Base-by-base conservation (phyloP, 1,140 invertebrate species). In the Kradibia gibbosae region DNA sequence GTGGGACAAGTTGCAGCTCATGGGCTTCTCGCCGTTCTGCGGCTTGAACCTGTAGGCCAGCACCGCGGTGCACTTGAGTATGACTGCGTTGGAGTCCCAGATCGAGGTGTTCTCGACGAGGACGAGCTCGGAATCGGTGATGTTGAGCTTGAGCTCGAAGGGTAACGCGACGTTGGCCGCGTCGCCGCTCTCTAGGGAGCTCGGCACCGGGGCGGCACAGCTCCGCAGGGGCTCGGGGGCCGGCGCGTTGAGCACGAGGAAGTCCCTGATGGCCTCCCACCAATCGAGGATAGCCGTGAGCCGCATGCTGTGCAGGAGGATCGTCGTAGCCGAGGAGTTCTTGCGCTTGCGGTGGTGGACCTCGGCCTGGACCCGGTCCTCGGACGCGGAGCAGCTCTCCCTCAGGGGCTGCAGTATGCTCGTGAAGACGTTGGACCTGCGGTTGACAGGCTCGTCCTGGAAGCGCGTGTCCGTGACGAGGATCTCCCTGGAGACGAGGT, bases 51-150 rank as follows among this genome's bases (percentile, higher is more conserved):
- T 93, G 87, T 97, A 98, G 0, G 95, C 94, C 22, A 98, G 90
- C 1, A 98, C 95, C 0, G 97, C 97, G 17, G 97, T 98, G 81
- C 95, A 96, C 91, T 97, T 98, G 0, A 99, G 92, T 87, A 99
- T 99, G 5, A 99, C 97, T 39, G 98, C 97, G 91, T 98, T 98
- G 0, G 97, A 96, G 89, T 99, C 97, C 91, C 94, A 94, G 0
- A 95, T 91, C 4, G 96, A 95, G 5, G 96, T 95, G 87, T 99
- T 95, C 90, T 99, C 98, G 0, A 99, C 96, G 8, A 99, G 92
- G 34, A 99, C 97, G 36, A 99, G 91, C 92, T 99, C 97, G 2
- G 97, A 99, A 88, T 99, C 97, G 0, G 97, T 98, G 5, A 99
- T 95, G 91, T 99, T 99, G 7, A 99, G 91, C 90, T 98, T 98